These are phyloP conservation scores for Metallyticus violacea DNA, from an alignment of 2,888 invertebrate species.

Conservation along the genomic window DNA sequence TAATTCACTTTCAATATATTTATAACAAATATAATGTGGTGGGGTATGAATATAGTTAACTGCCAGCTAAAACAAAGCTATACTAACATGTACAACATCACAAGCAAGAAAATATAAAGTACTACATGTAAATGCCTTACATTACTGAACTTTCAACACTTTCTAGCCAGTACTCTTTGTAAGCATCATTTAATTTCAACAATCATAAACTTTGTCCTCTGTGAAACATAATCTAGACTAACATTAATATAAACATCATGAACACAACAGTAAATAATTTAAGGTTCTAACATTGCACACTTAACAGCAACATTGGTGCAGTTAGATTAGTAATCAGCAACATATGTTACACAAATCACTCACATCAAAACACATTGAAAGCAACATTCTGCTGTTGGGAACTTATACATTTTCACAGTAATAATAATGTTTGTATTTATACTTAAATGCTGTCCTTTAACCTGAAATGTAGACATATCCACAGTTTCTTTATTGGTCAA, in stretches of 20 bases:
- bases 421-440: too few relatives aligned
- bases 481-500: too few relatives aligned
- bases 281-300: background rate
- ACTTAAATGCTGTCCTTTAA: too few relatives aligned
- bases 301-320: background rate
- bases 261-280: background rate
- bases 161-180: background rate
- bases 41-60: background rate
- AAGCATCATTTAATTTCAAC: background rate
- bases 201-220: background rate
- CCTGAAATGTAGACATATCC: too few relatives aligned
- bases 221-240: background rate
- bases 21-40: background rate
- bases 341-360: background rate
- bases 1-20: background rate
- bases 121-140: background rate
- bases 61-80: background rate
- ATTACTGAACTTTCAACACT: background rate
- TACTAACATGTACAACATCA: background rate
- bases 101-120: background rate
- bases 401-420: too few relatives aligned
- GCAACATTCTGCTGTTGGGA: background rate
- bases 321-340: background rate
- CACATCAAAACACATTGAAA: background rate
- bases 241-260: conserved; percentile 1